Base-by-base conservation (phyloP, 2,797 vertebrate genomes). In the Enteromius radiatus region DNA sequence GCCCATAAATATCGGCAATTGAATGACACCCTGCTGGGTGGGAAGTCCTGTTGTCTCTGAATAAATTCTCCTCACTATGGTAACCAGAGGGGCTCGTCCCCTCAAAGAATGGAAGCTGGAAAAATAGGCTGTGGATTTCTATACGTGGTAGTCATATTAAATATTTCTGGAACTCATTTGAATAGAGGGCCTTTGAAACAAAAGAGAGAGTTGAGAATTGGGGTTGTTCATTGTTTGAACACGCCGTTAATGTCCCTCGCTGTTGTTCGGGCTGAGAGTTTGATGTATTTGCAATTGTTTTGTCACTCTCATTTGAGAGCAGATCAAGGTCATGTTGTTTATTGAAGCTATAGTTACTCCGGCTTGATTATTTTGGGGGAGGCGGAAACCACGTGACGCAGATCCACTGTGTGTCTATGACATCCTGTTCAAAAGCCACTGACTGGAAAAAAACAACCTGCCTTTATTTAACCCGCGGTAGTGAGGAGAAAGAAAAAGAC, bases 341-440 rank as follows among this genome's bases (percentile, higher is more conserved):
- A 31, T 52, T 79, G 31, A 65, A 73, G 28, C 73, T n/a, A 14
- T 28, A 65, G 77, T 61, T 59, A 14, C 54, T 69, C 38, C 3
- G 69, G 64, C 65, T 82, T 79, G 77, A 81, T 86, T 78, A 79
- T 85, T 84, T 78, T 80, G 26, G 45, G 84, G 61, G 71, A 77
- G 82, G 82, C 65, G 84, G 84, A 88, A 84, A 45, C 78, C 76
- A 79, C 41, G 82, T 86, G 81, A 80, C 43, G 49, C 70, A 76
- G 70, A 79, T 76, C 76, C 41, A 81, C 71, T 77, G 70, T 78
- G 81, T 84, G 80, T 81, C 79, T 85, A 56, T 65, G 79, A 87
- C 79, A 86, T 88, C 84, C 87, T 88, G 87, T 86, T 87, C 54
- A 84, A 80, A 81, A 82, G 59, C 52, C 75, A 61, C 80, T 43